Base-by-base conservation (phyloP, 2,888 invertebrate species). In the Malacosoma neustria region DNA sequence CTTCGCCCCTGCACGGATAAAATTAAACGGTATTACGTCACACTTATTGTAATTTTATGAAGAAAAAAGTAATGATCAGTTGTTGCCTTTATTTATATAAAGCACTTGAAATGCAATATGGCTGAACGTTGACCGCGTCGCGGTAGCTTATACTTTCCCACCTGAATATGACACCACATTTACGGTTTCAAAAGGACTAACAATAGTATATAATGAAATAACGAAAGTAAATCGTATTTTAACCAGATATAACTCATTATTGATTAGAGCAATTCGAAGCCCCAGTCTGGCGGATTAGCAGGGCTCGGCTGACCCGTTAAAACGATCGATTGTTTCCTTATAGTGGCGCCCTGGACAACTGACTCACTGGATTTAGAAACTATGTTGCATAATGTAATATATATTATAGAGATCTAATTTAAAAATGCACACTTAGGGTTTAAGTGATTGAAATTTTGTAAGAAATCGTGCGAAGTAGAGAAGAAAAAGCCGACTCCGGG, bases 251-350 rank as follows among this genome's bases (percentile, higher is more conserved):
- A 69, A 74, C 57, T 66, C 62, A 72, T 54, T 68, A 65, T 79
- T 59, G 63, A 59, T 52, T 51, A 34, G 45, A 30, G 37, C 35
- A 44, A 44, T 48, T 44, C 46, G 61, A 71, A 71, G 72, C 77
- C 72, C 68, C 61, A 62, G 65, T 54, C 56, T 62, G 74, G 66
- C 67, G 81, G 81, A 80, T 84, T 81, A 81, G 67, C 72, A 65
- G 72, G 73, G 75, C 75, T 67, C 66, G 84, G 73, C 64, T 84
- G 85, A 85, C 85, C 85, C 77, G 85, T 84, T 82, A 84, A 76
- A 79, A 73, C 82, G 72, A 84, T 84, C 82, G 81, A 85, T 85
- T 85, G 80, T 84, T 85, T 84, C 82, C 84, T 81, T 73, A 80
- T 80, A 72, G 72, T 79, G 59, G 61, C 60, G 63, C 63, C 63